Evolutionary conservation across 2,797 vertebrate species (phyloP).

Genomic region (Bradypodion ventrale): DNA sequence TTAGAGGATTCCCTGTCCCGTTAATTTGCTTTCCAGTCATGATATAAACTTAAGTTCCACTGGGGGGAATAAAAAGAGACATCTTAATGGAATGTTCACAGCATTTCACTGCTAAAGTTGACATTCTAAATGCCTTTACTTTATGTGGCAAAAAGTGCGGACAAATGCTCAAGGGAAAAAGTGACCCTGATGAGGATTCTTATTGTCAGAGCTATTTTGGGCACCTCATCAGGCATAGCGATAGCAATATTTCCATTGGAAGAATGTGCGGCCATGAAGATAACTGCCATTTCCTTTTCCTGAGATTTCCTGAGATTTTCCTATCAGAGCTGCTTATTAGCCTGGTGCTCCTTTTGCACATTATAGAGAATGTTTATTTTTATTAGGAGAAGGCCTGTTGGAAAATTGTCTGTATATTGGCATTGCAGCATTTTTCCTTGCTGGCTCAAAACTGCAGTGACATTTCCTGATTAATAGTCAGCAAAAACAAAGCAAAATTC

Average conservation of each 20-base stretch:
- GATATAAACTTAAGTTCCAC: constrained; percentile 50
- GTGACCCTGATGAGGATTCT: constrained; percentile 15
- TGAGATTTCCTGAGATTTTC: constrained; percentile 39
- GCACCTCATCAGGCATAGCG: constrained; percentile 32
- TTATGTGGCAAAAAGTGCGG: constrained; percentile 36
- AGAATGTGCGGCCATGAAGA: constrained; percentile 51
- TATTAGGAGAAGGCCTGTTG: constrained; percentile 48
- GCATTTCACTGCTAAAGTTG: constrained; percentile 40
- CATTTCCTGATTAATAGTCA: constrained; percentile 59
- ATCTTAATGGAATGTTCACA: constrained; percentile 51
- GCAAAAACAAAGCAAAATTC: constrained; percentile 33
- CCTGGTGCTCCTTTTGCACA: constrained; percentile 33
- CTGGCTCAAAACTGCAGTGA: constrained; percentile 38
- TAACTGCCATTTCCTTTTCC: constrained; percentile 54
- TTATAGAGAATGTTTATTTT: constrained; percentile 46
- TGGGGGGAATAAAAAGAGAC: constrained; percentile 24
- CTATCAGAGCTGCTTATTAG: constrained; percentile 23
- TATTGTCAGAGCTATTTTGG: constrained; percentile 60
- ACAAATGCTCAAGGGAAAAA: constrained; percentile 48
- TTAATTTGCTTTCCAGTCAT: constrained; percentile 41
- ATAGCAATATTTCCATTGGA: constrained; percentile 59
- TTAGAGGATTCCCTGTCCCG: constrained; percentile 52
- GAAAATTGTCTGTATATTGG: constrained; percentile 43
- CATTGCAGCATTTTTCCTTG: constrained; percentile 33
- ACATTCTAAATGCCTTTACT: constrained; percentile 45